Conservation (phyloP, 2,797 vertebrate species). For the Typhlichthys subterraneus region DNA sequence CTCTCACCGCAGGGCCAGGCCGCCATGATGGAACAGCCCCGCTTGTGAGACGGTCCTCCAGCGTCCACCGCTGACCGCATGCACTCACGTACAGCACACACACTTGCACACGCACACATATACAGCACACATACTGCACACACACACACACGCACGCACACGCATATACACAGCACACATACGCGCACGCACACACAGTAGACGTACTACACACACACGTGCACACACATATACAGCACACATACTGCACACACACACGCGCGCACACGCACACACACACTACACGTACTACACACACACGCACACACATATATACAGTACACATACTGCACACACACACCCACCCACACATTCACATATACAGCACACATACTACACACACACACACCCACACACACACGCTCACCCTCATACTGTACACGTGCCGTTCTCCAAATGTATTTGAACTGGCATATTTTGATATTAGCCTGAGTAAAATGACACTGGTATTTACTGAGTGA, state of each 20-base stretch:
- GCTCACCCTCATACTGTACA: too few relatives aligned
- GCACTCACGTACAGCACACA: not conserved
- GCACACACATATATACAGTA: not conserved
- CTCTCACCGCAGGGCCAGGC: conserved; percentile 42
- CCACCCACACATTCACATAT: not conserved
- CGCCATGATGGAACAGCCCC: conserved; percentile 46
- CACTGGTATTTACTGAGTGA: conserved; percentile 78
- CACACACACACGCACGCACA: not conserved
- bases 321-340: conserved; percentile 4
- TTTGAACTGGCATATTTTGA: conserved; percentile 79
- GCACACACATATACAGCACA: not conserved
- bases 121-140: not conserved
- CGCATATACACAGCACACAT: not conserved
- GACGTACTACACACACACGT: not conserved
- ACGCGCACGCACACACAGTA: not conserved
- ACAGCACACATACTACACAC: not conserved
- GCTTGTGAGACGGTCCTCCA: conserved; percentile 36
- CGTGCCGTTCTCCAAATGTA: conserved; percentile 55
- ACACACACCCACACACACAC: not conserved
- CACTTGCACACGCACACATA: not conserved
- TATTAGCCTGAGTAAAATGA: conserved; percentile 81
- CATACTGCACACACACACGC: not conserved
- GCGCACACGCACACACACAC: not conserved
- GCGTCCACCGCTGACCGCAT: conserved; percentile 9
- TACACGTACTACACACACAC: not conserved